A percentile compares a stretch with the other conserved stretches of the same genome.
These are phyloP conservation scores for Atopsyche davidsoni DNA, from an alignment of 1,140 invertebrate genomes.

Conservation along the genomic window DNA sequence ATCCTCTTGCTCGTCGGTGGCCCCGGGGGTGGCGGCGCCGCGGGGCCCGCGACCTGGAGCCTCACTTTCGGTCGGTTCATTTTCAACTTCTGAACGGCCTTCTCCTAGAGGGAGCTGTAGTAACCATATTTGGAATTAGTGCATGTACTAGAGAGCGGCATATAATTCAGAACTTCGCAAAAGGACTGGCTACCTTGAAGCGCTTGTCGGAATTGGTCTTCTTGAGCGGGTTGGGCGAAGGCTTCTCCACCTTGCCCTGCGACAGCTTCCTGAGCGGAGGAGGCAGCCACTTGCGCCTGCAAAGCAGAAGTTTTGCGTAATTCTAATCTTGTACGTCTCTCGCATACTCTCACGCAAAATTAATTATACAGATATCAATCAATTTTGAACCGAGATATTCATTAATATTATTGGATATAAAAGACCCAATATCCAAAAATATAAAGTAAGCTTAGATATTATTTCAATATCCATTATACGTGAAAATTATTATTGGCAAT, in stretches of 20 bases:
- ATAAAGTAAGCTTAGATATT: too few relatives aligned
- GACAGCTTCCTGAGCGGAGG: slow-evolving; percentile 83
- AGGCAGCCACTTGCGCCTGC: slow-evolving; percentile 84
- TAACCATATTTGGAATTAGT: slow-evolving; percentile 12
- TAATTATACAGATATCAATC: too few relatives aligned
- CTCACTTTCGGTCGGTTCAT: slow-evolving; percentile 39
- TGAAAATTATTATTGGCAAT: too few relatives aligned
- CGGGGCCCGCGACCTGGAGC: slow-evolving; percentile 35
- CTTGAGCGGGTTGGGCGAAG: slow-evolving; percentile 54
- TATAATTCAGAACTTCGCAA: too few relatives aligned
- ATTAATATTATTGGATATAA: too few relatives aligned
- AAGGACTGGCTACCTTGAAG: slow-evolving; percentile 59
- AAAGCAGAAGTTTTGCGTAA: too few relatives aligned
- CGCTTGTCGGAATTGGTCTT: slow-evolving; percentile 75
- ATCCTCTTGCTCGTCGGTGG: slow-evolving; percentile 63
- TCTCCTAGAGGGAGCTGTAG: slow-evolving; percentile 38
- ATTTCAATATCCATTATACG: too few relatives aligned
- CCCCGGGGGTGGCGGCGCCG: slow-evolving; percentile 27
- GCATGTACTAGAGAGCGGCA: too few relatives aligned
- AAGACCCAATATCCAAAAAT: too few relatives aligned
- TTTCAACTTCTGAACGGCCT: slow-evolving; percentile 37
- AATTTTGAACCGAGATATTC: too few relatives aligned
- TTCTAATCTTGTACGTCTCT: too few relatives aligned
- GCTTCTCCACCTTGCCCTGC: slow-evolving; percentile 80
- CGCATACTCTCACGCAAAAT: too few relatives aligned